Evolutionary conservation across 2,888 invertebrate species (phyloP).

Genomic region (Patella depressa): DNA sequence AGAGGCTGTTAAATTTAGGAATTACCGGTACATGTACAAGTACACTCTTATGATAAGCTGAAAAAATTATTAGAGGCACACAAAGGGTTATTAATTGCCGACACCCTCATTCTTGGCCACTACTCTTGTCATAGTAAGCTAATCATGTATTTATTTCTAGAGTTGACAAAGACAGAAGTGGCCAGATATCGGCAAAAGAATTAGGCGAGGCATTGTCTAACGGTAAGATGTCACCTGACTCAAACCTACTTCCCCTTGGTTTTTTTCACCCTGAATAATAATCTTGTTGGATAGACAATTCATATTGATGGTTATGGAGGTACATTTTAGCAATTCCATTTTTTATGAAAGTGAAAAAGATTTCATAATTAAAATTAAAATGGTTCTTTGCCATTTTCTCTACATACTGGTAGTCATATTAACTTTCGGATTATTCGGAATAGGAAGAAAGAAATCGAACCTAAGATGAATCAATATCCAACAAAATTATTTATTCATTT

Average conservation of each 20-base stretch:
- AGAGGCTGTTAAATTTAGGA: background rate
- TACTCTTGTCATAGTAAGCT: background rate
- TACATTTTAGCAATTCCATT: too few species aligned
- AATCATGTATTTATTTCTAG: conserved; percentile 45
- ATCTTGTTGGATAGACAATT: too few species aligned
- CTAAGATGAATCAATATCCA: too few species aligned
- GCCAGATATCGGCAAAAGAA: conserved; percentile 89
- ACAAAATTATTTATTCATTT: too few species aligned
- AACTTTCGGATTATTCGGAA: too few species aligned
- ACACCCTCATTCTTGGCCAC: background rate
- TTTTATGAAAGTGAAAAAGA: too few species aligned
- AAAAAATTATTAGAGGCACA: conserved; percentile 1
- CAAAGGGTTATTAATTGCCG: background rate
- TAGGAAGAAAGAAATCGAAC: too few species aligned
- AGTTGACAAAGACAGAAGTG: conserved; percentile 78
- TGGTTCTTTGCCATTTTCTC: too few species aligned
- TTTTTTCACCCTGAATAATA: background rate
- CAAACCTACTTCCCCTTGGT: background rate
- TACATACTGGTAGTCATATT: too few species aligned
- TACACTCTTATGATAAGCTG: background rate
- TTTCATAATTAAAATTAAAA: too few species aligned
- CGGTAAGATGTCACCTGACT: conserved; percentile 72
- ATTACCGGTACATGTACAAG: background rate
- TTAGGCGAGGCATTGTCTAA: conserved; percentile 93
- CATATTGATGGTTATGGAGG: too few species aligned